Evolutionary conservation across 2,888 invertebrate species (phyloP), one percentile per base, ranked within the genome.

Genomic region (Timandra comae): DNA sequence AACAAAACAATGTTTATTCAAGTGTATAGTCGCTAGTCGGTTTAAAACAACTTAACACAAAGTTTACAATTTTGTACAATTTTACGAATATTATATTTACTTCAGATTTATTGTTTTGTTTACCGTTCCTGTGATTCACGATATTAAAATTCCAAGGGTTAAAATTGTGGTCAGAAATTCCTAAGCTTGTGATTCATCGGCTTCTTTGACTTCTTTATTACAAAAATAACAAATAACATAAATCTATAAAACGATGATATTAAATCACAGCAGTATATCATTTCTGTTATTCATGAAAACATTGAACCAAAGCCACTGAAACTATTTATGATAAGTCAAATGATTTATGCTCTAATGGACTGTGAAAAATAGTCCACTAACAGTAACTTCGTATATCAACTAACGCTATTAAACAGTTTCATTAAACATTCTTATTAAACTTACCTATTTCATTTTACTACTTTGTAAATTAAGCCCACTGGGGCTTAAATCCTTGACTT

Each of bases 121-220:
- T 22, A 7, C 29, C 19, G 30, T 16, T 33, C 24, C n/a, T 21
- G 16, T 74, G 73, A 79, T 56, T 75, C 79, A 76, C 45, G 50
- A 53, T 50, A 49, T 61, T 56, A 56, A 62, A 57, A 68, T 66
- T 62, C 56, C 36, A 53, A 54, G 53, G 55, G 55, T 50, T 35
- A 51, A 47, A 46, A 49, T 43, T 61, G 57, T 61, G 63, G 65
- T 60, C 53, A 57, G 49, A 61, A 60, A 71, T 72, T 64, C 59
- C 54, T 50, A 51, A 50, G 49, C 35, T 44, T 51, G 49, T 78
- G 74, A 77, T 56, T 70, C 71, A 71, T 60, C 7, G 11, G 27
- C 5, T 37, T 36, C 39, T 44, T 46, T 56, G 41, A 35, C 46
- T 51, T 38, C 29, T 47, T 39, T 29, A 16, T 5, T 16, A n/a